Conservation (phyloP, 2,797 vertebrate species). For the Dendrocincla fuliginosa region DNA sequence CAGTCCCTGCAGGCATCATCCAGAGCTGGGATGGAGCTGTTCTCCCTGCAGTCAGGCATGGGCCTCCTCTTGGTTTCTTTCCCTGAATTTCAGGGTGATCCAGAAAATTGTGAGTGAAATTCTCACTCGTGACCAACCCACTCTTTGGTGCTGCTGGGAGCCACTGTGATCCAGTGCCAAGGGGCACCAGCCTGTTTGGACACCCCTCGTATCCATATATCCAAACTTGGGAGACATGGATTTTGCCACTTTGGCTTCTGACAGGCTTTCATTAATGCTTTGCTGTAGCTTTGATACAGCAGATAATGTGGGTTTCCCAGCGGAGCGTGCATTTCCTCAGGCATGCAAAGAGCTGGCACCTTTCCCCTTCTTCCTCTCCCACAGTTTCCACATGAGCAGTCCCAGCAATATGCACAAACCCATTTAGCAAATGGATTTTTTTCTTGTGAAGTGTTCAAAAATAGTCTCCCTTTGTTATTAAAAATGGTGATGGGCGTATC, state of each 20-base stretch:
- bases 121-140: rapidly evolving
- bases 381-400: not conserved
- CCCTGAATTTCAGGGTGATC: not conserved
- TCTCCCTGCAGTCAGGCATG: rapidly evolving
- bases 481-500: conserved; percentile 9
- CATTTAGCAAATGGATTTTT: conserved; percentile 55
- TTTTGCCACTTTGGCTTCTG: not conserved
- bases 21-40: not conserved
- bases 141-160: rapidly evolving
- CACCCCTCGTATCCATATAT: rapidly evolving
- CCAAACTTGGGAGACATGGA: not conserved
- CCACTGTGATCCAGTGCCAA: rapidly evolving
- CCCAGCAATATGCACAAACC: not conserved
- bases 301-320: not conserved
- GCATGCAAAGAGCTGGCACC: not conserved
- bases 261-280: not conserved
- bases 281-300: not conserved
- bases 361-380: not conserved
- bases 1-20: not conserved
- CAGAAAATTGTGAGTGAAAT: not conserved
- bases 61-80: not conserved
- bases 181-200: not conserved
- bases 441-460: not conserved
- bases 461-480: conserved; percentile 17
- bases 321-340: not conserved